These are phyloP conservation scores for Polydrusus pterygomalis DNA, from an alignment of 2,888 invertebrate genomes.

Conservation along the genomic window DNA sequence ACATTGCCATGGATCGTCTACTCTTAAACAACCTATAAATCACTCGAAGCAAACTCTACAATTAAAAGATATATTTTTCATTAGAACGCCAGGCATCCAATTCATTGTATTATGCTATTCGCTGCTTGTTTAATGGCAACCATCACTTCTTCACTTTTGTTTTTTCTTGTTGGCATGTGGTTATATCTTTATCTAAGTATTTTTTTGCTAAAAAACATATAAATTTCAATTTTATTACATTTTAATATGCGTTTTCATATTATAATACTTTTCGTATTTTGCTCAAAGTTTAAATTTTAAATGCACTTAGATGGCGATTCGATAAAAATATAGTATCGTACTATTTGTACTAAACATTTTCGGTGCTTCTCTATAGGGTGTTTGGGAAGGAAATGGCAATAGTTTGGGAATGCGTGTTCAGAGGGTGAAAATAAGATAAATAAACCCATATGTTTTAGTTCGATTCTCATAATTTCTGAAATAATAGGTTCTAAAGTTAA, in stretches of 20 bases:
- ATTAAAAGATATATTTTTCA: constrained; percentile 23
- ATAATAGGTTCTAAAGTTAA: too few relatives aligned
- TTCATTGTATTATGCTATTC: constrained; percentile 23
- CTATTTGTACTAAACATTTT: too few relatives aligned
- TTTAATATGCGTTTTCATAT: neutral
- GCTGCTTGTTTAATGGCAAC: constrained; percentile 6
- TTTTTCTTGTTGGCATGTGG: neutral
- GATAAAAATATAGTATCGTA: neutral
- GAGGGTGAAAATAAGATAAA: too few relatives aligned
- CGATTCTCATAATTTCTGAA: too few relatives aligned
- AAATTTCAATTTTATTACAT: too few relatives aligned
- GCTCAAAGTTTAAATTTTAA: neutral
- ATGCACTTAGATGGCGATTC: too few relatives aligned
- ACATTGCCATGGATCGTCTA: neutral
- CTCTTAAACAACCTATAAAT: constrained; percentile 14
- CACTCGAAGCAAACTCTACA: constrained; percentile 13
- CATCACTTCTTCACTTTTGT: constrained; percentile 20
- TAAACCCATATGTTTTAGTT: too few relatives aligned
- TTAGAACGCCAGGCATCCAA: constrained; percentile 15
- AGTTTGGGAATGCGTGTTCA: too few relatives aligned
- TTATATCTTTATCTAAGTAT: neutral
- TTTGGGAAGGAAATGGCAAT: too few relatives aligned
- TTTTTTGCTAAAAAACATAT: too few relatives aligned
- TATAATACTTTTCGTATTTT: neutral
- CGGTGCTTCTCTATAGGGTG: too few relatives aligned